A percentile compares a stretch with the other conserved stretches of the same genome.
Evolutionary conservation across 2,797 vertebrate species (phyloP).

Genomic region (Rousettus madagascariensis): DNA sequence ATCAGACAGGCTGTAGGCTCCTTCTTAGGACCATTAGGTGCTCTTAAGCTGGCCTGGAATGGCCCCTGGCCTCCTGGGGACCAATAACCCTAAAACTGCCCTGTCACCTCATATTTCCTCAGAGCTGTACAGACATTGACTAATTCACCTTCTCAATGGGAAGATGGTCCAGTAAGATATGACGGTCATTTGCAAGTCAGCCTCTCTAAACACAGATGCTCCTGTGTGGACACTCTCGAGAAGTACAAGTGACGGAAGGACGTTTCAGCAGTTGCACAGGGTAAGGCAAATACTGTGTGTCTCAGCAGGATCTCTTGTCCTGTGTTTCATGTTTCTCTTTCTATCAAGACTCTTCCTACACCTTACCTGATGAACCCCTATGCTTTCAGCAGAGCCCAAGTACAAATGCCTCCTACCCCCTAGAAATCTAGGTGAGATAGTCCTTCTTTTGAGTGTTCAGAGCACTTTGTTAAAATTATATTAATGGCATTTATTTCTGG

Average conservation of each 20-base stretch:
- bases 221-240: constrained; percentile 37
- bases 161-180: constrained; percentile 79
- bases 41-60: constrained; percentile 52
- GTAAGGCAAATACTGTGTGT: neutral
- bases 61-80: constrained; percentile 44
- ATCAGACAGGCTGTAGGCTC: neutral
- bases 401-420: neutral
- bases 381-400: neutral
- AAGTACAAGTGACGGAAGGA: constrained; percentile 37
- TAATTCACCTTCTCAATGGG: constrained; percentile 61
- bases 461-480: neutral
- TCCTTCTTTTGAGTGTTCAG: neutral
- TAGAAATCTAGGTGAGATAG: neutral
- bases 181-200: constrained; percentile 55
- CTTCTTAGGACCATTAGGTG: neutral
- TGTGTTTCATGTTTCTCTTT: neutral
- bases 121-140: constrained; percentile 47
- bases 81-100: constrained; percentile 7
- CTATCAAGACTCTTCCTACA: neutral
- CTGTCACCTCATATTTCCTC: constrained; percentile 63
- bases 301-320: neutral
- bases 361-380: neutral
- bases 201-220: constrained; percentile 64
- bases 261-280: neutral
- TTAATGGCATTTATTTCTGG: neutral